A percentile compares a stretch with the other conserved stretches of the same genome.
These are phyloP conservation scores for Drosophila birchii DNA, from an alignment of 2,888 invertebrate species.

Conservation along the genomic window DNA sequence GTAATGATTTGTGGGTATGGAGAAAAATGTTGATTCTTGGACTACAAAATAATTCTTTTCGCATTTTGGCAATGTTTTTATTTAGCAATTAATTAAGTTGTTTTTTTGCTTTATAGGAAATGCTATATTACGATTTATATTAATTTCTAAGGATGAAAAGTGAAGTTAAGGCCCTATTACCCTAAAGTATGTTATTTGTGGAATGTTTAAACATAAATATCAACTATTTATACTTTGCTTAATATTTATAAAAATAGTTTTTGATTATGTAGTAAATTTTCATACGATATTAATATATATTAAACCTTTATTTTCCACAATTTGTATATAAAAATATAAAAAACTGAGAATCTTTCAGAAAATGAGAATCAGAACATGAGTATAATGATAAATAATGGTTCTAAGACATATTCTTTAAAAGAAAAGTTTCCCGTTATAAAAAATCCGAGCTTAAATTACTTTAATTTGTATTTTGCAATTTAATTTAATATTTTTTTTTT, in stretches of 20 bases:
- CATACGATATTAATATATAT: neutral
- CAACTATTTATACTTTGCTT: neutral
- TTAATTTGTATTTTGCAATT: neutral
- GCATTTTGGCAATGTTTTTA: neutral
- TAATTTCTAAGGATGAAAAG: neutral
- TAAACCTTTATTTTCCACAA: neutral
- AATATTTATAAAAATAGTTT: neutral
- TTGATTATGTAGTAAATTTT: neutral
- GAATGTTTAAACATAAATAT: neutral
- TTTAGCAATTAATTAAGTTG: neutral
- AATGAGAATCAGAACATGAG: too few species aligned
- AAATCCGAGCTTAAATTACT: neutral
- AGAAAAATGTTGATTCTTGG: neutral
- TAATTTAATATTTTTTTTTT: neutral
- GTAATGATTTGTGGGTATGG: neutral
- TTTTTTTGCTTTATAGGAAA: neutral
- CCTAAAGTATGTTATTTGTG: neutral
- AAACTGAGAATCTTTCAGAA: neutral
- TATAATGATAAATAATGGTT: neutral
- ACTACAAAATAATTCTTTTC: neutral
- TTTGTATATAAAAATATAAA: neutral
- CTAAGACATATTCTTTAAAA: neutral
- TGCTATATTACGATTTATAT: too few species aligned
- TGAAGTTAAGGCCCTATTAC: too few species aligned
- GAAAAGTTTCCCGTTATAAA: fast-evolving